These are phyloP conservation scores for Hypotaenidia philippensis DNA, from an alignment of 2,797 vertebrate genomes.

Conservation along the genomic window DNA sequence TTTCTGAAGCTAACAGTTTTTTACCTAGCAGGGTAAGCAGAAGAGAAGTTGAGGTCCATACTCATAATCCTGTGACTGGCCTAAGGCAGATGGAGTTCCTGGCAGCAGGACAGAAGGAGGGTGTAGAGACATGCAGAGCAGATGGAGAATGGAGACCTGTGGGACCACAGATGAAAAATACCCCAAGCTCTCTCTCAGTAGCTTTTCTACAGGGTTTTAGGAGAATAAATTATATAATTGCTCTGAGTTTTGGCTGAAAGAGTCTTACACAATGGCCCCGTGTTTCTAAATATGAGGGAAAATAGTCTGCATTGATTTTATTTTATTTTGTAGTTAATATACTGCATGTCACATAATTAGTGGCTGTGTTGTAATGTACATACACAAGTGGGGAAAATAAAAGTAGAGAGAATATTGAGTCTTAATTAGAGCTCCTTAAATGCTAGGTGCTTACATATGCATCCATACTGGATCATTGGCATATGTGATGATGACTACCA, in stretches of 20 bases:
- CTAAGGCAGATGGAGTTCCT: neutral
- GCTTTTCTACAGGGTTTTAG: neutral
- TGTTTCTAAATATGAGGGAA: neutral
- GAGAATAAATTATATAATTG: neutral
- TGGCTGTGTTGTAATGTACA: neutral
- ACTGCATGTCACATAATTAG: neutral
- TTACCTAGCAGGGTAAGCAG: neutral
- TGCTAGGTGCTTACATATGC: neutral
- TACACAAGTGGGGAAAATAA: slow-evolving; percentile 38
- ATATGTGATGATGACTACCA: neutral
- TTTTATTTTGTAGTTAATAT: neutral
- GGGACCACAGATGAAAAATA: neutral
- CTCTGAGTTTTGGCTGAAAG: neutral
- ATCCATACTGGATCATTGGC: neutral
- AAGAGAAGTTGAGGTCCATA: neutral
- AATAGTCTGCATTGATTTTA: neutral
- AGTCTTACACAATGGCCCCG: neutral
- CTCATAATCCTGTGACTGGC: neutral
- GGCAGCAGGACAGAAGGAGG: neutral
- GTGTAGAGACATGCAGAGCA: neutral
- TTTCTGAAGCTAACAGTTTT: neutral
- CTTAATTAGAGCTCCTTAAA: slow-evolving; percentile 34
- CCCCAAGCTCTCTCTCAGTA: neutral
- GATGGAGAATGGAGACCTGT: neutral
- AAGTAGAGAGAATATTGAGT: neutral